Conservation (phyloP, 2,888 invertebrate species). For the Linnaemya vulpina region DNA sequence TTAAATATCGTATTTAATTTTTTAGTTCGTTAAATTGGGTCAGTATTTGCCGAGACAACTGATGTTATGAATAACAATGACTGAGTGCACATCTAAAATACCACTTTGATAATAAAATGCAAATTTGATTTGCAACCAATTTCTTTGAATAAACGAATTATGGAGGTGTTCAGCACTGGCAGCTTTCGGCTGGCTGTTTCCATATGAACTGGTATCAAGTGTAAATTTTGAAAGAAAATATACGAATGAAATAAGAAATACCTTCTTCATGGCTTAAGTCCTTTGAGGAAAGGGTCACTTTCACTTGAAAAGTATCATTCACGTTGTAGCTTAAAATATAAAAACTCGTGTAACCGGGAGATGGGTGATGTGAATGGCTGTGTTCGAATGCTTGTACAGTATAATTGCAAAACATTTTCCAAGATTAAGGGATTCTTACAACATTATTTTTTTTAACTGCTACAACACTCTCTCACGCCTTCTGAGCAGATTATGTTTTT, state of each 20-base stretch:
- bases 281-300: conserved; percentile 79
- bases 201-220: conserved; percentile 31
- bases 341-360: background rate
- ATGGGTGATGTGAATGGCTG: conserved; percentile 46
- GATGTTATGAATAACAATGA: conserved; percentile 60
- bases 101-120: conserved; percentile 79
- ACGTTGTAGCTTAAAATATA: conserved; percentile 22
- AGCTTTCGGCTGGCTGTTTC: background rate
- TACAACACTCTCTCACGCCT: conserved; percentile 35
- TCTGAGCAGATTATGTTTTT: background rate
- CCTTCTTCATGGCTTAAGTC: conserved; percentile 50
- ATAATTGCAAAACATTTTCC: conserved; percentile 82
- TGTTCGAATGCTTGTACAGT: conserved; percentile 75
- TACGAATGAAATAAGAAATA: conserved; percentile 31
- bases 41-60: conserved; percentile 69
- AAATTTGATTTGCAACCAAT: conserved; percentile 81
- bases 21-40: conserved; percentile 68
- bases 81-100: conserved; percentile 32
- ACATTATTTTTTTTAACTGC: conserved; percentile 49
- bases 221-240: conserved; percentile 1
- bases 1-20: conserved; percentile 51
- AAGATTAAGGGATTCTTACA: conserved; percentile 81
- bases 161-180: conserved; percentile 30
- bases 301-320: conserved; percentile 72
- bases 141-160: conserved; percentile 65